Conservation (phyloP, 2,888 invertebrate genomes). For the Folsomia manolachei region DNA sequence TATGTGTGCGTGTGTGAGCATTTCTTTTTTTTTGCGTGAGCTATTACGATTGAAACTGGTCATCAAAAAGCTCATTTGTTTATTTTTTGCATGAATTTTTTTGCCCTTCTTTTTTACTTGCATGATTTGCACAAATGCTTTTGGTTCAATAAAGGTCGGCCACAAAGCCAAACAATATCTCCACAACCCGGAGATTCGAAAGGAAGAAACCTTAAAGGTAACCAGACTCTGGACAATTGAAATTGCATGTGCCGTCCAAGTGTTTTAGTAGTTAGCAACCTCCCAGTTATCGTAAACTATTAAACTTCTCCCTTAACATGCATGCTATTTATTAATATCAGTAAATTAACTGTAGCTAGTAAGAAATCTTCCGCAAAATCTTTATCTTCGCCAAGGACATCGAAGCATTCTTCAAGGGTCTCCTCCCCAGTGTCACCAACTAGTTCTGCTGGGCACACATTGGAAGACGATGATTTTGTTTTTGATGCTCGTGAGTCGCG, state of each 20-base stretch:
- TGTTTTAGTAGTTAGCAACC: too few relatives aligned
- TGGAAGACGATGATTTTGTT: constrained; percentile 21
- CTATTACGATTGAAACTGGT: not conserved
- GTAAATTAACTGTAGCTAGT: too few relatives aligned
- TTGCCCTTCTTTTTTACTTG: not conserved
- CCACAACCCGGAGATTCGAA: not conserved
- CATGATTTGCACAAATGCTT: constrained; percentile 1
- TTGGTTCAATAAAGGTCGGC: constrained; percentile 3
- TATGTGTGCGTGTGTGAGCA: constrained; percentile 34
- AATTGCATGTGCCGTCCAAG: too few relatives aligned
- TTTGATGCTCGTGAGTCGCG: constrained; percentile 18
- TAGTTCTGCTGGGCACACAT: not conserved
- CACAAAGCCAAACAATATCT: not conserved
- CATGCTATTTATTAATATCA: not conserved
- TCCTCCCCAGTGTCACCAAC: not conserved
- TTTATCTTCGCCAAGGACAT: not conserved
- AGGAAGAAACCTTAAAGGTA: not conserved
- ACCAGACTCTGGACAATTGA: too few relatives aligned
- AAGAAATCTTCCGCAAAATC: not conserved
- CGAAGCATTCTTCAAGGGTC: not conserved
- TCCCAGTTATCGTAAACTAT: not conserved
- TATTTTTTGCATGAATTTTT: constrained; percentile 22
- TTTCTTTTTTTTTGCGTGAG: constrained; percentile 34
- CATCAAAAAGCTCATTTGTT: not conserved
- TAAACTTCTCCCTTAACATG: not conserved